Evolutionary conservation across 2,797 vertebrate genomes (phyloP), one percentile per base, ranked within the genome.

Genomic region (Artibeus lituratus): DNA sequence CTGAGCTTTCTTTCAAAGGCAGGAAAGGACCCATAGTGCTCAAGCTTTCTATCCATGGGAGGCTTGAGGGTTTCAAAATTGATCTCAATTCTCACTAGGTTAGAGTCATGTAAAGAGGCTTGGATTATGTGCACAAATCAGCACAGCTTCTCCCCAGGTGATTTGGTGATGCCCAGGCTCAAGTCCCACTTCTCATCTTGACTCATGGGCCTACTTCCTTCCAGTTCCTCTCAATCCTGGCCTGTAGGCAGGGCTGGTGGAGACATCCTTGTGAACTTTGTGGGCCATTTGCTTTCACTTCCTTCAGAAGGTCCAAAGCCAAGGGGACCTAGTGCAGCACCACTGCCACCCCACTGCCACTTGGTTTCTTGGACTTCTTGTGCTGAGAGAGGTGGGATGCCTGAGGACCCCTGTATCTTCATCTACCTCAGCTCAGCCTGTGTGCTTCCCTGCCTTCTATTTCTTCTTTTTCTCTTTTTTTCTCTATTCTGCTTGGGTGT

Each of bases 11-110:
- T 99, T 99, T 72, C 99, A 98, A 82, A 99, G 98, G 97, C 99
- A 99, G 19, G 99, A 99, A 97, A 99, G 99, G 80, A 99, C 99
- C 7, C 39, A 42, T 99, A 99, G 67, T 99, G 98, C 97, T 99
- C 99, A 83, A 99, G 98, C 97, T 99, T 99, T 0, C 99, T 98
- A 90, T 99, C 98, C 0, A 99, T 99, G 0, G 99, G 99, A 0
- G 99, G 99, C 94, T 99, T 99, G 95, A 99, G 99, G 99, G 99
- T 99, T 97, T 99, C 99, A 1, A 99, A 99, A 97, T 99, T 99
- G 0, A 99, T 99, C 98, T 99, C 99, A 0, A 99, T 99, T 97
- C 99, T 99, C 95, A 99, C 99, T 0, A 99, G 99, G 98, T 99
- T 99, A 89, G 99, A 99, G 96, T 99, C 99, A 0, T 99, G 96